Percentiles rank a stretch among this genome's conserved stretches.
Evolutionary conservation across 2,797 vertebrate genomes (phyloP).

Genomic region (Phataginus tricuspis): DNA sequence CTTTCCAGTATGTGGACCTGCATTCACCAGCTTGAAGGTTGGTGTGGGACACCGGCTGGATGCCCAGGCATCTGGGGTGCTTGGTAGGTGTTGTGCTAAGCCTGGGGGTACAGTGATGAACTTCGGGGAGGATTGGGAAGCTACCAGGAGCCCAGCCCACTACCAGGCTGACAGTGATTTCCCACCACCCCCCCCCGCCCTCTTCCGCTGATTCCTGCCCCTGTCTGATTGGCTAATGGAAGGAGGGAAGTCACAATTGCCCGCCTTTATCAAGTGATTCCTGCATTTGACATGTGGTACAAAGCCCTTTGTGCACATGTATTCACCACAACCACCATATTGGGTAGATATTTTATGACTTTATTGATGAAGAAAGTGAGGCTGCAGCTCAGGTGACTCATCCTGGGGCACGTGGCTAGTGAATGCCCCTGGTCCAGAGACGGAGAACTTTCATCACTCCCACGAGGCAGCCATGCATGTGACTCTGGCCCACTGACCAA

Average conservation of each 20-base stretch:
- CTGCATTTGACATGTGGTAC: neutral
- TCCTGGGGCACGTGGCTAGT: neutral
- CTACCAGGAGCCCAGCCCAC: neutral
- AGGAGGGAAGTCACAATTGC: fast-evolving
- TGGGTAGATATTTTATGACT: neutral
- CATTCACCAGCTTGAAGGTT: constrained; percentile 87
- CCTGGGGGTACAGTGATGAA: neutral
- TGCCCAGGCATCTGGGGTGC: constrained; percentile 91
- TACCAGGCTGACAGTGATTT: neutral
- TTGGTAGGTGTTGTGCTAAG: constrained; percentile 86
- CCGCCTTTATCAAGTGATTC: neutral
- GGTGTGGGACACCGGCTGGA: constrained; percentile 94
- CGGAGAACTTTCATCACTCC: neutral
- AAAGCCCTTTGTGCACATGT: neutral
- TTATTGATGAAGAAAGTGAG: neutral
- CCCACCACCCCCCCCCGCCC: neutral
- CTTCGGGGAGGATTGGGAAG: neutral
- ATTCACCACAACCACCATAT: neutral
- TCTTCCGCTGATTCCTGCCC: neutral
- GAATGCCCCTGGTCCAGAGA: neutral
- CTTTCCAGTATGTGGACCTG: constrained; percentile 90
- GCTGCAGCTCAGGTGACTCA: neutral
- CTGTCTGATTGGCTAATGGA: neutral
- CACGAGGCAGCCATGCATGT: neutral
- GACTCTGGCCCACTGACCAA: neutral